Conservation (phyloP, 2,797 vertebrate species). For the Bradypus variegatus region DNA sequence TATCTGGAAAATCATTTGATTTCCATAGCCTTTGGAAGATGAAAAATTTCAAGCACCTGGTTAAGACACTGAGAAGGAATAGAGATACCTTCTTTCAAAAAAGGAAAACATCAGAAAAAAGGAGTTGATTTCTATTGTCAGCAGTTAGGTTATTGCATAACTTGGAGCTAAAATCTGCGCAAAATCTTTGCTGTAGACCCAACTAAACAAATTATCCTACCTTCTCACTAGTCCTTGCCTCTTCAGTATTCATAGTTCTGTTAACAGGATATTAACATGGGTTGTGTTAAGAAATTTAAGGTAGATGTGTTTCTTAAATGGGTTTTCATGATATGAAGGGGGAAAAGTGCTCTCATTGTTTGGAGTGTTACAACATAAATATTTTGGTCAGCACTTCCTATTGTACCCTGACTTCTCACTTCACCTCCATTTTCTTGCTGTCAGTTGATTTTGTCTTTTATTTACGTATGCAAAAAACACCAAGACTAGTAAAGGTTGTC, state of each 20-base stretch:
- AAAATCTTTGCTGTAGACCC: slow-evolving; percentile 24
- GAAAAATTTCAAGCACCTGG: neutral
- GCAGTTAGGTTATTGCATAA: slow-evolving; percentile 60
- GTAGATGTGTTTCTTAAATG: neutral
- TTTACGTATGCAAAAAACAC: neutral
- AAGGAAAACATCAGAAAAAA: slow-evolving; percentile 20
- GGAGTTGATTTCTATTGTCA: slow-evolving; percentile 55
- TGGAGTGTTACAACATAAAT: slow-evolving; percentile 57
- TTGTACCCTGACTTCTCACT: slow-evolving; percentile 50
- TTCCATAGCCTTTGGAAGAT: neutral
- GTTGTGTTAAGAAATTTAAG: neutral
- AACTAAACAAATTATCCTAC: neutral
- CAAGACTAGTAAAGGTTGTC: neutral
- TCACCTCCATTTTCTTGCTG: slow-evolving; percentile 49
- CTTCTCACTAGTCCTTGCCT: neutral
- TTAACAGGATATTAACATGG: neutral
- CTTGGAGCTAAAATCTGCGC: slow-evolving; percentile 29
- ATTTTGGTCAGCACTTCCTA: slow-evolving; percentile 63
- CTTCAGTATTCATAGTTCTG: neutral
- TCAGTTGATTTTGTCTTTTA: neutral
- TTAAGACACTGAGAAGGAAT: slow-evolving; percentile 18
- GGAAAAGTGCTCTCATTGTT: slow-evolving; percentile 4
- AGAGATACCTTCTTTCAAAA: slow-evolving; percentile 18
- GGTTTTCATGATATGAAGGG: neutral
- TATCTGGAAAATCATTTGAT: neutral